Evolutionary conservation across 2,888 invertebrate species (phyloP), one percentile per base, ranked within the genome.

Genomic region (Acanthacorydalis orientalis): DNA sequence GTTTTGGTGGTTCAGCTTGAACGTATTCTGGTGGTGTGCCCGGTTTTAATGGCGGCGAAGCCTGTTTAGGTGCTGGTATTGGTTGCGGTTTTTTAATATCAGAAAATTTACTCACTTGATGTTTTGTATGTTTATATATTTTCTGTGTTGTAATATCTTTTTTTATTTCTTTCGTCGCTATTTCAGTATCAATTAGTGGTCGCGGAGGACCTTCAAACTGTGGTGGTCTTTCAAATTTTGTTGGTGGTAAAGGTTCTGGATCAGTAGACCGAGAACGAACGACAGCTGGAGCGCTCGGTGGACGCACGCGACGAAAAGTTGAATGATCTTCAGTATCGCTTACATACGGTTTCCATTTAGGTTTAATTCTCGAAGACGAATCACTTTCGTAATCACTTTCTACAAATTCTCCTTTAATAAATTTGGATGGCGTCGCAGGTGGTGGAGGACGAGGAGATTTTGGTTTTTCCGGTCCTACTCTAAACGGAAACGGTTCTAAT

Each of bases 381-480:
- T 81, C 80, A 49, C 78, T 80, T 59, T 80, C 80, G 55, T 80
- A 79, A 55, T 80, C 80, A 52, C 78, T 79, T 55, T 78, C 79
- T 33, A 69, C 68, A 53, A 74, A 69, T 52, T 68, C 70, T 9
- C 70, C 70, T 56, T 72, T 74, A 2, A 70, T 60, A 53, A 78
- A 71, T 54, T 75, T 78, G 0, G 68, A 68, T 1, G 78, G 77
- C 23, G 73, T 67, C 1, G 75, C 70, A 3, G 75, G 73, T 23
- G 75, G 71, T 6, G 74, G 71, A 14, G 57, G 54, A 53, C 55
- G 67, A 1, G 58, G 53, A 9, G 59, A 57, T 54, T 50, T 64
- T 3, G 58, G 64, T 54, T 67, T 72, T 31, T 65, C 64, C 31
- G 65, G 64, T 16, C 66, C 68, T 2, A 70, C 63, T 57, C 61